Evolutionary conservation across 2,888 invertebrate species (phyloP).

Genomic region (Limnephilus auricula): DNA sequence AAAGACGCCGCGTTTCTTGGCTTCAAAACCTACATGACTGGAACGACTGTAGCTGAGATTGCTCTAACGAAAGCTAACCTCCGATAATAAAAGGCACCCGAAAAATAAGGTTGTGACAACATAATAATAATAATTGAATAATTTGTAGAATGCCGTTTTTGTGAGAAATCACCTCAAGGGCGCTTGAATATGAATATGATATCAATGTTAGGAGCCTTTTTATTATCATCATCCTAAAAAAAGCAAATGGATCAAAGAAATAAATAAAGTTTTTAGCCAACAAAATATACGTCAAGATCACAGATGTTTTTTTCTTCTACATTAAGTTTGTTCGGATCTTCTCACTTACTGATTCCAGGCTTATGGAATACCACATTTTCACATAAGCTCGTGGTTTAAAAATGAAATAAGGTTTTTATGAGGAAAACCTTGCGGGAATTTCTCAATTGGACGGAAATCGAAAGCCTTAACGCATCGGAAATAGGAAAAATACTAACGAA

Average conservation of each 20-base stretch:
- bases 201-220: not conserved
- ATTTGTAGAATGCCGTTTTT: no score
- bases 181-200: no score
- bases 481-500: not conserved
- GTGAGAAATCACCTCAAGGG: no score
- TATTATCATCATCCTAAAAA: not conserved
- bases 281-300: not conserved
- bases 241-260: slow-evolving; percentile 11
- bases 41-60: no score
- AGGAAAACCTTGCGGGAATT: not conserved
- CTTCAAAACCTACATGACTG: no score
- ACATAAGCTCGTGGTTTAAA: not conserved
- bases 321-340: not conserved
- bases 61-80: not conserved
- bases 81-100: not conserved
- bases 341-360: not conserved
- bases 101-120: not conserved
- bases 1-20: no score
- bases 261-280: slow-evolving; percentile 12
- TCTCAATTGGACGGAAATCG: not conserved
- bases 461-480: not conserved
- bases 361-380: not conserved
- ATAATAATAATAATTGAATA: no score
- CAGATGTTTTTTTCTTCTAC: not conserved
- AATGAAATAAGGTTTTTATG: not conserved